phyloP scores from a whole-genome alignment of 1,140 invertebrate species.

The Diabrotica virgifera region DNA sequence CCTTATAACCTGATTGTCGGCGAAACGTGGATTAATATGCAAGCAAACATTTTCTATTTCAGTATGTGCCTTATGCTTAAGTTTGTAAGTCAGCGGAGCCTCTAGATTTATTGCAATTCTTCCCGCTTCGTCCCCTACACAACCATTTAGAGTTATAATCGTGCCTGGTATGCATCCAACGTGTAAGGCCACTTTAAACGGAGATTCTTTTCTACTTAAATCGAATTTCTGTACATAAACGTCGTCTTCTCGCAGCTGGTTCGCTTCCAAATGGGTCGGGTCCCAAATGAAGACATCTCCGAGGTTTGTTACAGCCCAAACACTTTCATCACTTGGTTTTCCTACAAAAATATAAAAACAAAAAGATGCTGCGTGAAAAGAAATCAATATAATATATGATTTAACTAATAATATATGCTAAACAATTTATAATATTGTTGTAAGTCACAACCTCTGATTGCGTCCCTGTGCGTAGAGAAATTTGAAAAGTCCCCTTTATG shows the following conservation, averaged over 20 bases:
- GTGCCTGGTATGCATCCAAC: slow-evolving; percentile 62
- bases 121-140: slow-evolving; percentile 67
- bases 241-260: slow-evolving; percentile 46
- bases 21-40: slow-evolving; percentile 80
- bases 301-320: slow-evolving; percentile 74
- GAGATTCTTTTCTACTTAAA: slow-evolving; percentile 65
- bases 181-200: slow-evolving; percentile 54
- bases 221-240: slow-evolving; percentile 65
- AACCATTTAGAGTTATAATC: slow-evolving; percentile 58
- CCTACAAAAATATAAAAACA: slow-evolving; percentile 41
- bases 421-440: no score
- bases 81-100: slow-evolving; percentile 61
- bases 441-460: no score
- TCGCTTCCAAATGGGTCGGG: slow-evolving; percentile 53
- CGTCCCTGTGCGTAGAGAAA: no score
- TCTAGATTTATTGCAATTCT: slow-evolving; percentile 74
- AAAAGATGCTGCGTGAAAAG: no score
- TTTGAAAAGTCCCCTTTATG: no score
- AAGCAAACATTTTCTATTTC: slow-evolving; percentile 71
- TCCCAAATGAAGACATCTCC: slow-evolving; percentile 82
- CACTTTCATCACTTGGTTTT: slow-evolving; percentile 63
- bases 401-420: no score
- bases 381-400: no score
- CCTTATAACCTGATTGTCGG: slow-evolving; percentile 67
- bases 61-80: slow-evolving; percentile 63